phyloP scores from a whole-genome alignment of 2,113 vertebrate genomes.

The Syngnathus typhle region DNA sequence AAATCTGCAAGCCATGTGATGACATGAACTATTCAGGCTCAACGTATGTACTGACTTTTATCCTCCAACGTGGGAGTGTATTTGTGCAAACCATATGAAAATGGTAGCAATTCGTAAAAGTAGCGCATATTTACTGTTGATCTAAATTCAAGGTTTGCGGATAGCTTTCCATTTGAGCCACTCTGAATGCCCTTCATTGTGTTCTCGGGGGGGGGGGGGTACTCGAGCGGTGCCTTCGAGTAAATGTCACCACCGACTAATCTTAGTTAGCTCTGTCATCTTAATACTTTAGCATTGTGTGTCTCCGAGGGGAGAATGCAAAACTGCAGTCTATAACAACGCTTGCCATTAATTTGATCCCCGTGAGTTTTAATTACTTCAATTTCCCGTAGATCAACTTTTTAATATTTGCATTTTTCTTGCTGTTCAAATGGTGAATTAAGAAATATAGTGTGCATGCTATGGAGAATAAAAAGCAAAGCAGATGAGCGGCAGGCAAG shows the following conservation, averaged over 20 bases:
- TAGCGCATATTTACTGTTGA: not conserved
- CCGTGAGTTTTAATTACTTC: conserved; percentile 3
- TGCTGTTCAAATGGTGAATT: conserved; percentile 20
- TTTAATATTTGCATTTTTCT: conserved; percentile 14
- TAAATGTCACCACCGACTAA: not conserved
- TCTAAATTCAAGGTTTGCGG: not conserved
- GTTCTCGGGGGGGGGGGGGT: not conserved
- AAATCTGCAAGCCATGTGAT: conserved; percentile 26
- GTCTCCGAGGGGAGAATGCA: not conserved
- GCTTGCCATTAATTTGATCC: not conserved
- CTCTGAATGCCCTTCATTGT: not conserved
- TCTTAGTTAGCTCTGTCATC: not conserved
- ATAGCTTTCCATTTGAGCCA: not conserved
- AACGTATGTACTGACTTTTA: conserved; percentile 28
- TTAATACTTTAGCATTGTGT: not conserved
- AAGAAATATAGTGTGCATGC: conserved; percentile 31
- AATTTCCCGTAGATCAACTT: too few species aligned
- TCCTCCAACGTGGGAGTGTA: not conserved
- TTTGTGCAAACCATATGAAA: conserved; percentile 4
- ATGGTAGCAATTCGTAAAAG: not conserved
- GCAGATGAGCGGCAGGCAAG: conserved; percentile 44
- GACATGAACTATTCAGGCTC: conserved; percentile 27
- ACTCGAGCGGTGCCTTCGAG: not conserved
- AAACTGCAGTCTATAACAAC: not conserved
- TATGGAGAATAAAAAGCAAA: conserved; percentile 24